These are phyloP conservation scores for Ariolimax columbianus DNA, from an alignment of 2,888 invertebrate genomes.

Conservation along the genomic window DNA sequence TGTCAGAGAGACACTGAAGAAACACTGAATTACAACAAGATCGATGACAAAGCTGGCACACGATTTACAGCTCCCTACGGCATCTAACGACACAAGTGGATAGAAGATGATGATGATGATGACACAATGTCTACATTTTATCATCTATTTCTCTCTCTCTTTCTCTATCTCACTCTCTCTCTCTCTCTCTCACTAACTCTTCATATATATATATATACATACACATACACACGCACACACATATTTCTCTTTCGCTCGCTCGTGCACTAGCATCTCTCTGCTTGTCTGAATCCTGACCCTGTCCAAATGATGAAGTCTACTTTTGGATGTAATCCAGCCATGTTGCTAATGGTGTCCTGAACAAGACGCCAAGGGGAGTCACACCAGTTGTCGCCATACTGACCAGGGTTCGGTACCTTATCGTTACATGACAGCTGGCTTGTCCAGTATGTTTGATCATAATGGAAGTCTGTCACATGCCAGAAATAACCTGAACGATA, in stretches of 20 bases:
- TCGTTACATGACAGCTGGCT: slow-evolving; percentile 64
- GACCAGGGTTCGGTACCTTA: slow-evolving; percentile 77
- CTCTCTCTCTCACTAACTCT: not conserved
- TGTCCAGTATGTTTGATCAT: slow-evolving; percentile 71
- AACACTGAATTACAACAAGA: too few relatives aligned
- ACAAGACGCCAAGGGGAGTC: slow-evolving; percentile 93
- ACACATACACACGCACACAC: not conserved
- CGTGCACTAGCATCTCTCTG: not conserved
- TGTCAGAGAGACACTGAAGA: too few relatives aligned
- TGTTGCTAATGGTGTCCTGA: slow-evolving; percentile 90
- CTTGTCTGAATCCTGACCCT: slow-evolving; percentile 82
- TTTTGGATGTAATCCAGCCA: slow-evolving; percentile 90
- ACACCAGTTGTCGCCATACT: slow-evolving; percentile 89
- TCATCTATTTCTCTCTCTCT: not conserved
- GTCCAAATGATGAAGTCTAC: slow-evolving; percentile 98
- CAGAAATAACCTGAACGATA: slow-evolving; percentile 71
- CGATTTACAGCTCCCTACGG: too few relatives aligned
- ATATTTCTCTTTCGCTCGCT: slow-evolving; percentile 2
- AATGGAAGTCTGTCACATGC: slow-evolving; percentile 77
- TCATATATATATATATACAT: too few relatives aligned
- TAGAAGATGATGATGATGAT: too few relatives aligned
- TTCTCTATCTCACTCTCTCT: not conserved
- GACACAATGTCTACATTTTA: not conserved
- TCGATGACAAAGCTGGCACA: too few relatives aligned
- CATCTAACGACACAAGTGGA: too few relatives aligned